A percentile compares a stretch with the other conserved stretches of the same genome.
Conservation (phyloP, 2,113 vertebrate genomes). For the Heptranchias perlo region DNA sequence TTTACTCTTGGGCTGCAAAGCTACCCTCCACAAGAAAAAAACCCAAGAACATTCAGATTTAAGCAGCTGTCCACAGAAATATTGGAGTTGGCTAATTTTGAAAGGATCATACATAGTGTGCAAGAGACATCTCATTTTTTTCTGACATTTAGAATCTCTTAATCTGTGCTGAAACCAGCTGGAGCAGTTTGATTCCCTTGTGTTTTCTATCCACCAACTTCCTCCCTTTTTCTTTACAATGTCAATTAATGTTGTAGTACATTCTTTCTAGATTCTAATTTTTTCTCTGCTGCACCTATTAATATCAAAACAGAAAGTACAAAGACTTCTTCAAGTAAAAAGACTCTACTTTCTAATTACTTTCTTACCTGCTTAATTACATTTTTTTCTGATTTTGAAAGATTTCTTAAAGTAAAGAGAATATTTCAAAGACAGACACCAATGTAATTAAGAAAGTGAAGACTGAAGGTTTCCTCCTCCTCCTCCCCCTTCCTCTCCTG, state of each 20-base stretch:
- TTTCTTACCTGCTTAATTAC: neutral
- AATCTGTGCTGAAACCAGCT: constrained; percentile 9
- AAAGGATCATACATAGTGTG: constrained; percentile 5
- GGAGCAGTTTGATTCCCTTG: neutral
- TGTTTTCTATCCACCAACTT: neutral
- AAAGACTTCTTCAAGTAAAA: constrained; percentile 11
- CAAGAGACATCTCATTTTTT: neutral
- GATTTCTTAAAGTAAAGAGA: neutral
- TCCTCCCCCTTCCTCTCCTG: neutral
- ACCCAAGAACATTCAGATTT: neutral
- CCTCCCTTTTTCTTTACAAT: neutral
- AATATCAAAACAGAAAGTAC: neutral
- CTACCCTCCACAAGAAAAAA: neutral
- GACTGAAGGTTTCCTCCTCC: neutral
- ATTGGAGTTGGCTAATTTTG: neutral
- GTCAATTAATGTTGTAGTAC: neutral
- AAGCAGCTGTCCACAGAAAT: neutral
- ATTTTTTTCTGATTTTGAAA: neutral
- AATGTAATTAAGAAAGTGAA: neutral
- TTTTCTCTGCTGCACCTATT: neutral
- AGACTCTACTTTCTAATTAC: neutral
- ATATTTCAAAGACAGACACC: neutral
- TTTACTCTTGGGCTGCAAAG: neutral
- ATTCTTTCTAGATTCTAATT: neutral
- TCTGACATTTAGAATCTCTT: constrained; percentile 25